Conservation (phyloP, 37 sponge, comb jelly and placozoan species). For the Theonella swinhoei region DNA sequence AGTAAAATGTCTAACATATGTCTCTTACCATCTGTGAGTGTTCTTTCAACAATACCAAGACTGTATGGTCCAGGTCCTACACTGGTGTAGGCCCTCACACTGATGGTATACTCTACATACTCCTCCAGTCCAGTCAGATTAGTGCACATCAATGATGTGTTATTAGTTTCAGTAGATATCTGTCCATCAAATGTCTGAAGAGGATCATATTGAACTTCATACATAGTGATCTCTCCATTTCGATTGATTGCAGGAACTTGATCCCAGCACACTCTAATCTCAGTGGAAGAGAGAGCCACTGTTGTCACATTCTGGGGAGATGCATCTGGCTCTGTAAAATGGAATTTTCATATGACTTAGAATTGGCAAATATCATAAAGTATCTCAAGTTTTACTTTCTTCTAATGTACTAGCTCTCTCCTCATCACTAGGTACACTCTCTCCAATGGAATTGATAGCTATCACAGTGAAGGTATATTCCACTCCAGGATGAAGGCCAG, state of each 20-base stretch:
- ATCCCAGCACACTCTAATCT: constrained; percentile 20
- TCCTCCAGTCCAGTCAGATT: constrained; percentile 4
- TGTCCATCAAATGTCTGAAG: constrained; percentile 11
- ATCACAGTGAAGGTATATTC: constrained; percentile 58
- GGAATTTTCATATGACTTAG: not conserved
- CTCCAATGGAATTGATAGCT: constrained; percentile 58
- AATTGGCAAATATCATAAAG: not conserved
- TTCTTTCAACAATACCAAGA: not conserved
- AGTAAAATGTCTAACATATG: too few relatives aligned
- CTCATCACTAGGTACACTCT: constrained; percentile 36
- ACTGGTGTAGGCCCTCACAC: constrained; percentile 49
- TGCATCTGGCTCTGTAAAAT: not conserved
- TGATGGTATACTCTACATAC: constrained; percentile 29
- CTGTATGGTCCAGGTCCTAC: constrained; percentile 51
- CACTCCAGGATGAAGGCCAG: constrained; percentile 50
- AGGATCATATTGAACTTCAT: constrained; percentile 23
- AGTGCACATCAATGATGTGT: not conserved
- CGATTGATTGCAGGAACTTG: not conserved
- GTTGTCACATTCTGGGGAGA: constrained; percentile 23
- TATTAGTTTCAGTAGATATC: not conserved
- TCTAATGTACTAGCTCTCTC: constrained; percentile 25
- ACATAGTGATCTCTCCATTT: constrained; percentile 39
- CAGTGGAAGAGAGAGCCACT: constrained; percentile 12
- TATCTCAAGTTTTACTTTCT: constrained; percentile 24
- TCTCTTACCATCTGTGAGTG: constrained; percentile 23